Evolutionary conservation across 2,888 invertebrate species (phyloP).

Genomic region (Seira sanloemensis): DNA sequence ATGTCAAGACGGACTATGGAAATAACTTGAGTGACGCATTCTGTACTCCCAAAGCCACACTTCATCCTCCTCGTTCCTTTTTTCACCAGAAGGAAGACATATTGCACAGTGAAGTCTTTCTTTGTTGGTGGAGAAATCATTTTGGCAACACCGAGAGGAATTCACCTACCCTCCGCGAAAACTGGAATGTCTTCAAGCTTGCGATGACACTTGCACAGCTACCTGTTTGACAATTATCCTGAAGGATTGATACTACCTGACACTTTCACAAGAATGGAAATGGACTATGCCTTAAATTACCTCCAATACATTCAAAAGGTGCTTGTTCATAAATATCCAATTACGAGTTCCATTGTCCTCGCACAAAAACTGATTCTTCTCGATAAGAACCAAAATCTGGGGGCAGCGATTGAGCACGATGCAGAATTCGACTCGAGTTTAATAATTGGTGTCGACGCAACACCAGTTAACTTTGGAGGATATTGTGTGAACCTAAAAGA

Average conservation of each 20-base stretch:
- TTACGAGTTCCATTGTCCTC: background rate
- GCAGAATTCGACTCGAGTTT: background rate
- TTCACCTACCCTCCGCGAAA: background rate
- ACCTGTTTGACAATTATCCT: no score
- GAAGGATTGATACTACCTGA: no score
- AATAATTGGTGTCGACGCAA: slow-evolving; percentile 49
- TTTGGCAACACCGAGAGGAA: no score
- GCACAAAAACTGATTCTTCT: slow-evolving; percentile 14
- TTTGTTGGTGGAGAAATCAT: no score
- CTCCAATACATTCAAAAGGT: slow-evolving; percentile 15
- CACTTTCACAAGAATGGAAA: no score
- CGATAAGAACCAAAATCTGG: background rate
- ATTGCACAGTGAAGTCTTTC: background rate
- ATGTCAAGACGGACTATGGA: no score
- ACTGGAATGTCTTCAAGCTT: no score
- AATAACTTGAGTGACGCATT: no score
- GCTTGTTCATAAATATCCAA: background rate
- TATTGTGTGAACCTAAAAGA: slow-evolving; percentile 30
- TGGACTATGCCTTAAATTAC: no score
- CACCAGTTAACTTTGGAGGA: slow-evolving; percentile 32
- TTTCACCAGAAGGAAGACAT: background rate
- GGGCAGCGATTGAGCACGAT: background rate
- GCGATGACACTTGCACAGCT: no score
- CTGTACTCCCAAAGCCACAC: no score
- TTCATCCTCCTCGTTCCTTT: background rate